Percentiles rank a stretch among this genome's conserved stretches.
phyloP scores from a whole-genome alignment of 2,888 invertebrate species.

The Eilema depressum region DNA sequence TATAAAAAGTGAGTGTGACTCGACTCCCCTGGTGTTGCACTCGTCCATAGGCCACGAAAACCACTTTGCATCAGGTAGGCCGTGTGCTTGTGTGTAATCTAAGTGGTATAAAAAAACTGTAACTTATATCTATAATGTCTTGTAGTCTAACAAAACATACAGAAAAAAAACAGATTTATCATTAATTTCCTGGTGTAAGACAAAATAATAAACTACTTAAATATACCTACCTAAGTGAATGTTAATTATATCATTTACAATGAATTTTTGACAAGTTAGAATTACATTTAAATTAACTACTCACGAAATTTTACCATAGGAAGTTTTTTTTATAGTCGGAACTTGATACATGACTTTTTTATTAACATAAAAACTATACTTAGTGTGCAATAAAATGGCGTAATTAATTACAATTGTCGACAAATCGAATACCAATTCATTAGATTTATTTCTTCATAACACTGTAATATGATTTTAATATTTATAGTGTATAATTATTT shows the following conservation, averaged over 20 bases:
- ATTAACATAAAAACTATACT: slow-evolving; percentile 14
- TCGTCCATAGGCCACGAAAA: too few species aligned
- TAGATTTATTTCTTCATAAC: slow-evolving; percentile 11
- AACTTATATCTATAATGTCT: not conserved
- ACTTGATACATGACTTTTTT: not conserved
- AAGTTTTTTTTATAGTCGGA: slow-evolving; percentile 19
- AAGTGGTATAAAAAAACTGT: too few species aligned
- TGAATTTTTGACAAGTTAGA: slow-evolving; percentile 3
- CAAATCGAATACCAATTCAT: slow-evolving; percentile 1
- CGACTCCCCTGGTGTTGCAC: too few species aligned
- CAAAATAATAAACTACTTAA: slow-evolving; percentile 6
- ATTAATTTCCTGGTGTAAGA: not conserved
- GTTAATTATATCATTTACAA: slow-evolving; percentile 7
- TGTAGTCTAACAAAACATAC: not conserved
- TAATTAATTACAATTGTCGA: slow-evolving; percentile 16
- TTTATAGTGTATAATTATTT: slow-evolving; percentile 56
- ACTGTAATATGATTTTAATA: slow-evolving; percentile 47
- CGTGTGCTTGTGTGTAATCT: too few species aligned
- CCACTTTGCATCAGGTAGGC: too few species aligned
- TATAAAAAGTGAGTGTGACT: too few species aligned
- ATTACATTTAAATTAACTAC: slow-evolving; percentile 5
- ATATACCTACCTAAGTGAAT: not conserved
- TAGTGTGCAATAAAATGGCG: slow-evolving; percentile 12
- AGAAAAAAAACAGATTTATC: not conserved
- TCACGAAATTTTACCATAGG: slow-evolving; percentile 3